Evolutionary conservation across 1,140 invertebrate genomes (phyloP), one percentile per base, ranked within the genome.

Genomic region (Drosophila jambulina): DNA sequence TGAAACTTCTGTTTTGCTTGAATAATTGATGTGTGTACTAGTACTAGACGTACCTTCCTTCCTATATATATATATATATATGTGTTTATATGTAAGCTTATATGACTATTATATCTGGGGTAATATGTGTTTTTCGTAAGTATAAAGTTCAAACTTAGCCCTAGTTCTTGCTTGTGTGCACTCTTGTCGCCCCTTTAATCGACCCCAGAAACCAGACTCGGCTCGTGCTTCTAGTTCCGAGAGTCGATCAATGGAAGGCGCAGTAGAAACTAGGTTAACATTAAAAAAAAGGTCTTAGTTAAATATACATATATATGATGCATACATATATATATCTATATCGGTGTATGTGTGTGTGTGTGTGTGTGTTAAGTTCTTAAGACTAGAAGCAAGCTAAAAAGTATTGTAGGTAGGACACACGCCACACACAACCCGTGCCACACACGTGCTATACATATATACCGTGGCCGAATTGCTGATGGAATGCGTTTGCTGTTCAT

Each of bases 261-360:
- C 40, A 21, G 36, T 78, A 84, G 53, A 62, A 85, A 84, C 82
- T 81, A 86, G 71, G 59, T 79, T 70, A 85, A 85, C 83, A 86
- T 86, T 58, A 72, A 75, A 69, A 80, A 75, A 85, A 65, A 29
- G 2, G 27, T 51, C 69, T 59, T 59, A 62, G 23, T 45, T 51
- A 53, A 69, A 27, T 54, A 27, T 71, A n/a, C n/a, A 63, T 69
- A 61, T 71, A 49, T 63, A 77, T 46, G 59, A 62, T 70, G 10
- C 13, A 45, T 42, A 45, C 10, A 43, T 21, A 43, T 45, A 45
- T 45, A 48, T 46, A 45, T 23, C 21, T 12, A 25, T 48, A 48
- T 48, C 46, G 46, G 46, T 48, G 46, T 43, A 19, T 25, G 23
- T n/a, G 27, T 29, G 27, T 36, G 27, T 19, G 25, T 36, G 27